Evolutionary conservation across 2,888 invertebrate genomes (phyloP), one percentile per base, ranked within the genome.

Genomic region (Macroteleia sp.): DNA sequence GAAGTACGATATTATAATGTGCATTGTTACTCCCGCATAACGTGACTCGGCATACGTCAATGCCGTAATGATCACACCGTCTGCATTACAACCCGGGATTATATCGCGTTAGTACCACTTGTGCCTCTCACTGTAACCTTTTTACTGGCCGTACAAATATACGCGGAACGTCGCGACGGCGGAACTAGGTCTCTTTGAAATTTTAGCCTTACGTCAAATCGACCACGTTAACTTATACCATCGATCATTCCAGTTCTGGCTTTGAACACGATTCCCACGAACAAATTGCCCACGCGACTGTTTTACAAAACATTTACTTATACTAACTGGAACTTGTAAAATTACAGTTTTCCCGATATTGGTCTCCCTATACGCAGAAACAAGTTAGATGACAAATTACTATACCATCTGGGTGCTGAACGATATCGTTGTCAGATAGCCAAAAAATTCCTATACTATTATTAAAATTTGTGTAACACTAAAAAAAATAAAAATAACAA

Each of bases 11-110:
- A 50, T 62, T 50, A 62, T 50, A 50, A 62, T 61, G 17, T 62
- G 28, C 62, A 62, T 62, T 62, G 48, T 62, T 39, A 50, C 39
- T 50, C 14, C 48, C 50, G 62, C 50, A 62, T 50, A 50, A 62
- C 50, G 48, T 62, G 62, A 62, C 62, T 39, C 34, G 48, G 62
- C 48, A 62, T 50, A 62, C 62, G 62, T 62, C 62, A 50, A 50
- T 62, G 62, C 34, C 34, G 62, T 50, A 62, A 62, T 30, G 62
- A 62, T 62, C 50, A 62, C 28, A 19, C 48, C 48, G 48, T 48
- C 62, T 62, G 39, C 50, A 62, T 62, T 50, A 62, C 39, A 9
- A 14, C 10, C 16, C 25, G 22, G 50, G 5, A 39, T 62, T 48
- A 62, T 62, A 62, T 50, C 50, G 41, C 50, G 41, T 62, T 62